These are phyloP conservation scores for Asteroscopus sphinx DNA, from an alignment of 2,888 invertebrate genomes.

Conservation along the genomic window DNA sequence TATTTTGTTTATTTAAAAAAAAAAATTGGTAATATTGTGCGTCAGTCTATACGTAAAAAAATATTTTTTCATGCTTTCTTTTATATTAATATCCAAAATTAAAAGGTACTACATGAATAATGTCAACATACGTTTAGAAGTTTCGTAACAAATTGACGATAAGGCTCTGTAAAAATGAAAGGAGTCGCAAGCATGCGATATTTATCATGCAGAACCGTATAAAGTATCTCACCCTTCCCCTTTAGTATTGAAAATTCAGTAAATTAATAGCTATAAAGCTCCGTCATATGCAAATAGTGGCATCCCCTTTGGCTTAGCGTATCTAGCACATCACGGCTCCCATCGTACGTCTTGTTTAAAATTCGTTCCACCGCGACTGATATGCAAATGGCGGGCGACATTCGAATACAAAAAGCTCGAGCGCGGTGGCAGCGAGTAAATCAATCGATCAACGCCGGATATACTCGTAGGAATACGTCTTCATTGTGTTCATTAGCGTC, in stretches of 20 bases:
- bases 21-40: no score
- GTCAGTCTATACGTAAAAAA: no score
- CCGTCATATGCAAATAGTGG: conserved; percentile 81
- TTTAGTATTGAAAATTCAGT: conserved; percentile 55
- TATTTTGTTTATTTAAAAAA: no score
- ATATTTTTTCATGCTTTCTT: no score
- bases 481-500: conserved; percentile 90
- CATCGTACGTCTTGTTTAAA: conserved; percentile 82
- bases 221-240: conserved; percentile 59
- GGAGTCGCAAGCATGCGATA: conserved; percentile 47
- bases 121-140: conserved; percentile 29
- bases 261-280: conserved; percentile 73
- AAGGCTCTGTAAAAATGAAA: conserved; percentile 48
- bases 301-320: conserved; percentile 73
- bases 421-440: conserved; percentile 89
- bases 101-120: conserved; percentile 36
- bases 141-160: conserved; percentile 41
- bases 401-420: conserved; percentile 89
- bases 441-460: conserved; percentile 90
- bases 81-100: conserved; percentile 25
- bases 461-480: conserved; percentile 87
- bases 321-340: conserved; percentile 78
- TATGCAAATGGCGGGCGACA: conserved; percentile 88
- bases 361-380: conserved; percentile 83
- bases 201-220: conserved; percentile 54